These are phyloP conservation scores for Himalopsyche japonica DNA, from an alignment of 2,888 invertebrate genomes.

Conservation along the genomic window DNA sequence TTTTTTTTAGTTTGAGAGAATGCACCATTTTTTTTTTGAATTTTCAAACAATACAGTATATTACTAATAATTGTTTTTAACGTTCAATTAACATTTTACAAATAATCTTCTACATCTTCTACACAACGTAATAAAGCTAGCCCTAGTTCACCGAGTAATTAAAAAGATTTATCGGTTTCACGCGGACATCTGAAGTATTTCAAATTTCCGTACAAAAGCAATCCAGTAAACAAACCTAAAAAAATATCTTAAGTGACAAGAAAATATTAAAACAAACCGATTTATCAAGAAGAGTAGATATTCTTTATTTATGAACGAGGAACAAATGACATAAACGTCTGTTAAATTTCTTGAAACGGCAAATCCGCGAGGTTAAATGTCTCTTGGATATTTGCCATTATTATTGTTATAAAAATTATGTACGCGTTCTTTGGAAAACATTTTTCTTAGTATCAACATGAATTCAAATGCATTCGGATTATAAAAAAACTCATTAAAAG, in stretches of 20 bases:
- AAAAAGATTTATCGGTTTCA: background rate
- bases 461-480: too few species aligned
- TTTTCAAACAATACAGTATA: too few species aligned
- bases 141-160: background rate
- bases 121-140: background rate
- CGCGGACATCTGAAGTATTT: background rate
- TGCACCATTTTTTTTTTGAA: too few species aligned
- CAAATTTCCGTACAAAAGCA: background rate
- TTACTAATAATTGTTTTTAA: too few species aligned
- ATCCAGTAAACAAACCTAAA: background rate
- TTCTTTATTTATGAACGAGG: background rate
- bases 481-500: too few species aligned
- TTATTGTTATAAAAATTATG: background rate
- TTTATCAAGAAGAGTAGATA: background rate
- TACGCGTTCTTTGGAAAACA: background rate
- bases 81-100: too few species aligned
- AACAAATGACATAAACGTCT: background rate
- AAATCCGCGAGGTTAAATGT: background rate
- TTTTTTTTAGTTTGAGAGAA: too few species aligned
- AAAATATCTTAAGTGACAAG: background rate
- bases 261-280: background rate
- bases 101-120: too few species aligned
- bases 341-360: background rate
- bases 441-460: too few species aligned
- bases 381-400: background rate